These are phyloP conservation scores for Drosophila kurseongensis DNA, from an alignment of 1,140 invertebrate species.

Conservation along the genomic window DNA sequence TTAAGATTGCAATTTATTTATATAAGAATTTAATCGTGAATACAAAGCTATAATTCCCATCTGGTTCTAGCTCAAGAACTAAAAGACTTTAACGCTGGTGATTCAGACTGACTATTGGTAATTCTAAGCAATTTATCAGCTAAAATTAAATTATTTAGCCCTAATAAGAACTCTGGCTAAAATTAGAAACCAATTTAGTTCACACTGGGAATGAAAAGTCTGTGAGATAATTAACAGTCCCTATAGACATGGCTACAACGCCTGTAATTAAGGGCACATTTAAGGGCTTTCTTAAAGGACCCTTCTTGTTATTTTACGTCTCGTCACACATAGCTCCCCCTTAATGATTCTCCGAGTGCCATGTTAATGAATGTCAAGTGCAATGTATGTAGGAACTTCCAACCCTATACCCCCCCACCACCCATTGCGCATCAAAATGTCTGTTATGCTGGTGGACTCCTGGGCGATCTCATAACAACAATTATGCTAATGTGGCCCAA, in stretches of 20 bases:
- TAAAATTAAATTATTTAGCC: too few relatives aligned
- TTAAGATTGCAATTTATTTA: too few relatives aligned
- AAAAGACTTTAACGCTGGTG: too few relatives aligned
- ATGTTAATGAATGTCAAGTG: slow-evolving; percentile 55
- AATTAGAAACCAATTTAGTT: too few relatives aligned
- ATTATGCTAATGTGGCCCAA: slow-evolving; percentile 76
- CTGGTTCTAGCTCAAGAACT: too few relatives aligned
- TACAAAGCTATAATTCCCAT: too few relatives aligned
- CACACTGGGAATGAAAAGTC: too few relatives aligned
- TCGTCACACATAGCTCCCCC: neutral
- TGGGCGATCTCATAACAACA: slow-evolving; percentile 72
- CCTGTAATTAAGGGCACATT: too few relatives aligned
- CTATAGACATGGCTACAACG: neutral
- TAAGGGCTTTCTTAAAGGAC: neutral
- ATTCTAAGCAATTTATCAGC: too few relatives aligned
- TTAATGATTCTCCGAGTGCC: slow-evolving; percentile 23
- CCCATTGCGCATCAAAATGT: slow-evolving; percentile 3
- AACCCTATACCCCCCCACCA: neutral
- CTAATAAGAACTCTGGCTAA: too few relatives aligned
- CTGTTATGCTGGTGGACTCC: slow-evolving; percentile 33
- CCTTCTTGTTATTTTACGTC: slow-evolving; percentile 24
- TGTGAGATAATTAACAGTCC: neutral
- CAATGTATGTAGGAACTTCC: slow-evolving; percentile 20
- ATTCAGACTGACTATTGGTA: too few relatives aligned
- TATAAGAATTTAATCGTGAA: too few relatives aligned